Conservation (phyloP, 2,113 vertebrate genomes). For the Hucho hucho region DNA sequence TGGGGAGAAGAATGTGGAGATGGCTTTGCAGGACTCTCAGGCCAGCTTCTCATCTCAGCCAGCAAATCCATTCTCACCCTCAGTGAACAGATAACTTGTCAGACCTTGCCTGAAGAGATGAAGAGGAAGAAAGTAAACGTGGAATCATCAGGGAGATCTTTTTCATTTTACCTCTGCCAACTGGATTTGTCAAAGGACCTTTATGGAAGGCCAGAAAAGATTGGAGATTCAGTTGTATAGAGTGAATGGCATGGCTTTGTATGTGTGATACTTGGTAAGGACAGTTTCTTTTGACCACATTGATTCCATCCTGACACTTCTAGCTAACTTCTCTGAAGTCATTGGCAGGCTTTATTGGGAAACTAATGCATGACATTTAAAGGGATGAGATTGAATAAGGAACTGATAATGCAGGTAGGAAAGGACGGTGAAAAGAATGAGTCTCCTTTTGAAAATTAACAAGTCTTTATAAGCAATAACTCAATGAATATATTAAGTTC, state of each 20-base stretch:
- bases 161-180: constrained; percentile 59
- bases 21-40: constrained; percentile 23
- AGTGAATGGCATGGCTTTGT: constrained; percentile 26
- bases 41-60: neutral
- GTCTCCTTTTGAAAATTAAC: constrained; percentile 58
- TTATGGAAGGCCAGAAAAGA: constrained; percentile 33
- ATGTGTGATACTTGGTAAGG: constrained; percentile 41
- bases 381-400: constrained; percentile 43
- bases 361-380: constrained; percentile 41
- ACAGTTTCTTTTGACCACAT: constrained; percentile 50
- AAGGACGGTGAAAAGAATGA: constrained; percentile 55
- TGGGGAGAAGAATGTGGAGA: constrained; percentile 19
- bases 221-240: constrained; percentile 21
- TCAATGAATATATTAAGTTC: constrained; percentile 43
- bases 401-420: constrained; percentile 58
- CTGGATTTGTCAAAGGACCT: constrained; percentile 36
- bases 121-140: constrained; percentile 35
- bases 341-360: constrained; percentile 30
- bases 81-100: constrained; percentile 45
- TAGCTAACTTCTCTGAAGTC: constrained; percentile 42
- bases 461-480: constrained; percentile 39
- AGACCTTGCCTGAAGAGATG: constrained; percentile 6
- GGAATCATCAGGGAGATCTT: constrained; percentile 39
- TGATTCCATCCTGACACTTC: constrained; percentile 37
- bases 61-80: constrained; percentile 18